Evolutionary conservation across 2,113 vertebrate genomes (phyloP), one percentile per base, ranked within the genome.

Genomic region (Phalacrocorax aristotelis): DNA sequence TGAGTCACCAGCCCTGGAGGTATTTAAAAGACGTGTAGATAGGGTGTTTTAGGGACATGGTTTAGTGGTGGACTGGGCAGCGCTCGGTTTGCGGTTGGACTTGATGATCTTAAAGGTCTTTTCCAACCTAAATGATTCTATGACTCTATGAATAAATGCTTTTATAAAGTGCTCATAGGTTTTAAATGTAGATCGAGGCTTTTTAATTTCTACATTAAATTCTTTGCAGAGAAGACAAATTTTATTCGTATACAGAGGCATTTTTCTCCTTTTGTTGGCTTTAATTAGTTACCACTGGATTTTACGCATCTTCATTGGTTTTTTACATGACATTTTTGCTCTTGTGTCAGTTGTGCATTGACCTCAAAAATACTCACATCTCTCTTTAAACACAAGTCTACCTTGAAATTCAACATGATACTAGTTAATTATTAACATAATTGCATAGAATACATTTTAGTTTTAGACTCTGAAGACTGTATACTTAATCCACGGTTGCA

Each of bases 61-160:
- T 22, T 87, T 48, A 76, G 27, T 27, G 30, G 42, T 69, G 30
- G 64, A n/a, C 23, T 36, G 46, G 49, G 60, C 22, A 65, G 54
- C 18, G n/a, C 5, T 2, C 1, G 21, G 29, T 60, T 91, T 18
- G 26, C 0, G 0, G 9, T 2, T 64, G n/a, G 40, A 83, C 51
- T 57, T 1, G 0, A 26, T 19, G 40, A 54, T 36, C 30, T 65
- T 34, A 69, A 70, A 22, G 40, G 46, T 52, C 76, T 61, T 85
- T 61, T 62, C 71, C 61, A 75, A 21, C 22, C 13, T 32, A 48
- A 85, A 83, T 27, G n/a, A 55, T 52, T 65, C 46, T 51, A 18
- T n/a, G 36, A 44, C 34, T 76, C 30, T 34, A 38, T 29, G 48
- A 68, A 69, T 40, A 71, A 75, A 68, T 46, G 27, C 7, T 61